Percentiles rank a stretch among this genome's conserved stretches.
phyloP scores from a whole-genome alignment of 2,888 invertebrate species.

The Tinea semifulvella region DNA sequence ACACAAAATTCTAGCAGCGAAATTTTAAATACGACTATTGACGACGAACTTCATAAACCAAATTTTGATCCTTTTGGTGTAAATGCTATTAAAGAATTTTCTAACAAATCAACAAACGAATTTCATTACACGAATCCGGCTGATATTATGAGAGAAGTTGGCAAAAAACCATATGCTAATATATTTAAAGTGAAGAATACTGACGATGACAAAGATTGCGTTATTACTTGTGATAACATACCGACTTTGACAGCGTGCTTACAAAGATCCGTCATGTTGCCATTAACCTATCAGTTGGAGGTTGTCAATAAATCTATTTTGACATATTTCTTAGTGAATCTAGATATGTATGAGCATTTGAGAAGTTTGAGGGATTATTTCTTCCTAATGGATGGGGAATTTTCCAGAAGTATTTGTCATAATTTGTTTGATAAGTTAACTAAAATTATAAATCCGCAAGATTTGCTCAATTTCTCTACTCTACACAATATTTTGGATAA shows the following conservation, averaged over 20 bases:
- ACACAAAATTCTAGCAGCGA: constrained; percentile 29
- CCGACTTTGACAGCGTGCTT: constrained; percentile 67
- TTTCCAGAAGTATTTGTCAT: constrained; percentile 75
- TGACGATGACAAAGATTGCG: constrained; percentile 33
- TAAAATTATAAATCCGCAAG: constrained; percentile 70
- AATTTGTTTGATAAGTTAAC: constrained; percentile 74
- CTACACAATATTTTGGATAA: constrained; percentile 74
- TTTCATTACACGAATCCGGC: constrained; percentile 44
- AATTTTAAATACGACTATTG: constrained; percentile 41
- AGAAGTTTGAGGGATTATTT: constrained; percentile 79
- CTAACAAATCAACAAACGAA: constrained; percentile 26
- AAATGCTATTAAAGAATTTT: constrained; percentile 33
- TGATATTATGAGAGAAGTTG: constrained; percentile 47
- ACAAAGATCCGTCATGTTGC: constrained; percentile 73
- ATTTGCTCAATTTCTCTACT: constrained; percentile 74
- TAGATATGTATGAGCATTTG: constrained; percentile 75
- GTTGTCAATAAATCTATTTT: constrained; percentile 78
- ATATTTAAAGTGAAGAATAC: constrained; percentile 24
- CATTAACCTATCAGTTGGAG: constrained; percentile 73
- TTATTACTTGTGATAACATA: constrained; percentile 45
- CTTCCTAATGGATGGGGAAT: constrained; percentile 83
- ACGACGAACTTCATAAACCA: constrained; percentile 52
- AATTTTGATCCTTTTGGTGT: constrained; percentile 57
- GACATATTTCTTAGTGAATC: constrained; percentile 72
- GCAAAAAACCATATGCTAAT: constrained; percentile 48